phyloP scores from a whole-genome alignment of 2,888 invertebrate genomes.

The Ochlodes sylvanus region DNA sequence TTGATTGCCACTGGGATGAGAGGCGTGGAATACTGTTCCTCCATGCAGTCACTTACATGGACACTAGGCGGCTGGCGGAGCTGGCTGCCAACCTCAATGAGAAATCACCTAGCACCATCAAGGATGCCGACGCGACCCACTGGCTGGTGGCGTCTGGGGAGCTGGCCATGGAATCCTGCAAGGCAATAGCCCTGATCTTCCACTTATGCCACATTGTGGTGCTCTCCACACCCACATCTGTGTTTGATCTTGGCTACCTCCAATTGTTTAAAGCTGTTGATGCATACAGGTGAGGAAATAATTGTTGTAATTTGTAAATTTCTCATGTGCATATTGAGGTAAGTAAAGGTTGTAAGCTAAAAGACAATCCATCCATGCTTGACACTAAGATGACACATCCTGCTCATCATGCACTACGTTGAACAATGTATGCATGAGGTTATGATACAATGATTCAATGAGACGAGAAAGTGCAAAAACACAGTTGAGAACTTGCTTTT shows the following conservation, averaged over 20 bases:
- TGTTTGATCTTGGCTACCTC: conserved; percentile 92
- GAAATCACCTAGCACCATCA: conserved; percentile 65
- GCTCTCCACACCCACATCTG: conserved; percentile 75
- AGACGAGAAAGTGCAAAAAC: too few species aligned
- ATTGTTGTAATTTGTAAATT: not conserved
- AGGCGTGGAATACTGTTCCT: conserved; percentile 78
- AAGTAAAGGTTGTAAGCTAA: too few species aligned
- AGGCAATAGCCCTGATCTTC: conserved; percentile 90
- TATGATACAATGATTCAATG: too few species aligned
- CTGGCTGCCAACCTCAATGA: conserved; percentile 66
- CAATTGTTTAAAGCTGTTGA: conserved; percentile 93
- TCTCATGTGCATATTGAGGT: too few species aligned
- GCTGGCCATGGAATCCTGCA: conserved; percentile 83
- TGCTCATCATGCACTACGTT: too few species aligned
- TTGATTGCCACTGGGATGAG: conserved; percentile 86
- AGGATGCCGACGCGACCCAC: conserved; percentile 77
- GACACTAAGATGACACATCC: too few species aligned
- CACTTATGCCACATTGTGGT: conserved; percentile 92
- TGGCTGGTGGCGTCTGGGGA: conserved; percentile 87
- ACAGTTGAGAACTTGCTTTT: too few species aligned
- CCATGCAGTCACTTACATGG: conserved; percentile 80
- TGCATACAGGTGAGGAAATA: conserved; percentile 85
- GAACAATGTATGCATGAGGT: too few species aligned
- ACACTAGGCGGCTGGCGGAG: conserved; percentile 64
- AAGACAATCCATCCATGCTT: too few species aligned